phyloP scores from a whole-genome alignment of 1,140 invertebrate genomes.

The Drosophila sp. region DNA sequence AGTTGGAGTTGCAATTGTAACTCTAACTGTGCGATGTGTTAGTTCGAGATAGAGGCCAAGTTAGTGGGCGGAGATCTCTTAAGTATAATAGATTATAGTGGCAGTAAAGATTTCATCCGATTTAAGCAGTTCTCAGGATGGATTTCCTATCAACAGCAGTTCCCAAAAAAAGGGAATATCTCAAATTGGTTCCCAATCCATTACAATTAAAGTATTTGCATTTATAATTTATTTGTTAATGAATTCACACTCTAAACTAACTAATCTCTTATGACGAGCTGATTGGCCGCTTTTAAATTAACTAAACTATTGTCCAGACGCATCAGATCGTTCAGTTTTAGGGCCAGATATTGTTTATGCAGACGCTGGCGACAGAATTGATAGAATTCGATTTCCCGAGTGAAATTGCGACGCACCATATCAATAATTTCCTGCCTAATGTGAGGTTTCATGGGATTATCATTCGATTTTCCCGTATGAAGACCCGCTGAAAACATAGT shows the following conservation, averaged over 20 bases:
- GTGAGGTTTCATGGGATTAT: conserved; percentile 88
- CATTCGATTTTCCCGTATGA: conserved; percentile 44
- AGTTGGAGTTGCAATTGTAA: conserved; percentile 9
- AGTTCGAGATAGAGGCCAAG: conserved; percentile 2
- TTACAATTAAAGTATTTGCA: not conserved
- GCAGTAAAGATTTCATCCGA: too few relatives aligned
- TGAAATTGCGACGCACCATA: conserved; percentile 93
- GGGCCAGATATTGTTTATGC: conserved; percentile 91
- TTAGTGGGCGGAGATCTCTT: conserved; percentile 1
- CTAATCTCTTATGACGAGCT: conserved; percentile 55
- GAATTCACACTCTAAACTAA: conserved; percentile 1
- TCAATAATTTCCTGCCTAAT: conserved; percentile 93
- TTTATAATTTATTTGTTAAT: conserved; percentile 24
- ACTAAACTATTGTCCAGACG: conserved; percentile 56
- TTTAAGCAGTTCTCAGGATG: too few relatives aligned
- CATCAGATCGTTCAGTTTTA: conserved; percentile 74
- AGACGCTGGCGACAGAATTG: conserved; percentile 94
- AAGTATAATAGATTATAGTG: too few relatives aligned
- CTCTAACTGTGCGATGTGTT: not conserved
- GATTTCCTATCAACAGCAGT: too few relatives aligned
- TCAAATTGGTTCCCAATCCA: too few relatives aligned
- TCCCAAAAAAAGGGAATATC: too few relatives aligned
- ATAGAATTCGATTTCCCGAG: conserved; percentile 95
- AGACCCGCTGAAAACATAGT: conserved; percentile 85
- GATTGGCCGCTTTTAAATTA: conserved; percentile 35